Conservation (phyloP, 2,797 vertebrate genomes). For the Phalloptychus januarius region DNA sequence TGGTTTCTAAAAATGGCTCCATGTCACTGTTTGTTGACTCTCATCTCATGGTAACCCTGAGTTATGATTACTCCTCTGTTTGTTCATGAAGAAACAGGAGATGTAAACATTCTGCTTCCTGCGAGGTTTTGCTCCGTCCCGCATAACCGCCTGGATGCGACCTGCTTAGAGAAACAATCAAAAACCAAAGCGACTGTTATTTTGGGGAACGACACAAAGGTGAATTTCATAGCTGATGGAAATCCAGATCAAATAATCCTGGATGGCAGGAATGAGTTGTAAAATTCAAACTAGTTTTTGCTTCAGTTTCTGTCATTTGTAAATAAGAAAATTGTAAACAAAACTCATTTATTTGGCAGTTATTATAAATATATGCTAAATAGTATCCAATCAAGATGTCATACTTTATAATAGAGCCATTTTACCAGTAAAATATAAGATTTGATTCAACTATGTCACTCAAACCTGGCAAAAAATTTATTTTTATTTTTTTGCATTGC, state of each 20-base stretch:
- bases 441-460: background rate
- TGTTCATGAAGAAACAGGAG: constrained; percentile 25
- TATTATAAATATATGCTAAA: too few relatives aligned
- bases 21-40: constrained; percentile 10
- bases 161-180: constrained; percentile 1
- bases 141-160: background rate
- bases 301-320: too few relatives aligned
- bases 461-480: background rate
- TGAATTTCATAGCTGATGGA: background rate
- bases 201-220: background rate
- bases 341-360: too few relatives aligned
- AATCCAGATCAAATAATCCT: background rate
- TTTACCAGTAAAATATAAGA: background rate
- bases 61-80: background rate
- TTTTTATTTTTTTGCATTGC: background rate
- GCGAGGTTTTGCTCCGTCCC: constrained; percentile 10
- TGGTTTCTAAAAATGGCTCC: constrained; percentile 6
- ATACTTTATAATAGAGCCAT: background rate
- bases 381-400: too few relatives aligned
- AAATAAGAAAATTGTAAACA: too few relatives aligned
- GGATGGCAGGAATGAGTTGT: background rate
- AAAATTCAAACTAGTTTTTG: background rate
- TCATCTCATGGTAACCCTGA: constrained; percentile 7
- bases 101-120: constrained; percentile 27
- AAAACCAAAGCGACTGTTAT: constrained; percentile 5